A percentile compares a stretch with the other conserved stretches of the same genome.
Conservation (phyloP, 2,888 invertebrate species). For the Dicycla oo region DNA sequence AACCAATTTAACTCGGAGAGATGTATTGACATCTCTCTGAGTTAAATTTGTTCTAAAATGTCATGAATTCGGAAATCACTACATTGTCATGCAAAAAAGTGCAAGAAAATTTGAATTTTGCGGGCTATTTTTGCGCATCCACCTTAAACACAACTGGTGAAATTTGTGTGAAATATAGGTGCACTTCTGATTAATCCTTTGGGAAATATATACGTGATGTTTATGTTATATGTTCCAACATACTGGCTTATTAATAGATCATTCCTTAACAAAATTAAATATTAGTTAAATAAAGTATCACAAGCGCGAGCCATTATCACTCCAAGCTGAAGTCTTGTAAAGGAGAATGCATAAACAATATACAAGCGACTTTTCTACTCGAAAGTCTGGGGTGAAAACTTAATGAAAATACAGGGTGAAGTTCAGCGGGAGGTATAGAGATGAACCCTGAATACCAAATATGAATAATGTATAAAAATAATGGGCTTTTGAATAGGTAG, state of each 20-base stretch:
- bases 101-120: too few relatives aligned
- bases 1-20: too few relatives aligned
- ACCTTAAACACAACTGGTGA: background rate
- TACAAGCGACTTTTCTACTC: conserved; percentile 25
- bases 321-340: conserved; percentile 12
- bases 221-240: background rate
- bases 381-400: conserved; percentile 41
- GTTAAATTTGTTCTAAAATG: too few relatives aligned
- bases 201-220: background rate
- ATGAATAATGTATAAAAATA: conserved; percentile 57
- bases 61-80: too few relatives aligned
- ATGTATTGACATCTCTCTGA: too few relatives aligned
- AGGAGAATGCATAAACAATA: conserved; percentile 46
- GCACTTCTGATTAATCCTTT: background rate
- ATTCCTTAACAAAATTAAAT: too few relatives aligned
- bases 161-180: too few relatives aligned
- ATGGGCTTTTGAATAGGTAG: conserved; percentile 44
- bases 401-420: conserved; percentile 61
- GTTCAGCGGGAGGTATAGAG: conserved; percentile 42
- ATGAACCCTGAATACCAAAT: conserved; percentile 61
- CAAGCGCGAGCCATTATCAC: conserved; percentile 28
- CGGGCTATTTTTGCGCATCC: too few relatives aligned
- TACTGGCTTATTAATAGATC: background rate
- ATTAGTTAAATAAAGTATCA: background rate
- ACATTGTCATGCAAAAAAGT: too few relatives aligned